A percentile compares a stretch with the other conserved stretches of the same genome.
These are phyloP conservation scores for Cecropterus lyciades DNA, from an alignment of 1,140 invertebrate species.

Conservation along the genomic window DNA sequence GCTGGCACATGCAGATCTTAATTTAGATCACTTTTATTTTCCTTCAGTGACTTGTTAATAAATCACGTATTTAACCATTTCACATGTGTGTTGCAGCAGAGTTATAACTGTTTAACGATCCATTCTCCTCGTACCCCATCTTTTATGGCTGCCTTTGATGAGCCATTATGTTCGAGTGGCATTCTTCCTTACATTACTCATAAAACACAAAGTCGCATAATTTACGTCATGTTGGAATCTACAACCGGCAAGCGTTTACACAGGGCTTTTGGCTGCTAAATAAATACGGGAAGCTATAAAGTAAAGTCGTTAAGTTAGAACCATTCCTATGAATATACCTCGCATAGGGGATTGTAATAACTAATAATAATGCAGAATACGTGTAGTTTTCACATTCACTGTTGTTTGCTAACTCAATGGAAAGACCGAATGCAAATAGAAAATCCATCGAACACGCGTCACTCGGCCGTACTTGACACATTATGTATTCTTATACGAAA, in stretches of 20 bases:
- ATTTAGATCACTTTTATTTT: neutral
- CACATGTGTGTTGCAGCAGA: neutral
- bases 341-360: too few relatives aligned
- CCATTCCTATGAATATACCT: too few relatives aligned
- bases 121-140: neutral
- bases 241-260: too few relatives aligned
- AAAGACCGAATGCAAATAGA: constrained; percentile 6
- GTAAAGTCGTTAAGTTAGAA: too few relatives aligned
- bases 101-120: neutral
- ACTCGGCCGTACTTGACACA: too few relatives aligned
- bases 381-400: neutral
- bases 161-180: neutral
- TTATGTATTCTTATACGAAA: too few relatives aligned
- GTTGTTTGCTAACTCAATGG: too few relatives aligned
- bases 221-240: neutral
- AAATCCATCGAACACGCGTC: neutral
- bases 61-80: neutral
- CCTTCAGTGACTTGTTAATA: neutral
- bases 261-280: too few relatives aligned
- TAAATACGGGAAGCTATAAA: too few relatives aligned
- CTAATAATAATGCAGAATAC: neutral
- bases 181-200: too few relatives aligned
- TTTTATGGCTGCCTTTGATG: neutral
- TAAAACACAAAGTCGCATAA: neutral
- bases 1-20: neutral